Conservation (phyloP, 2,888 invertebrate species). For the Osmoderma eremita region DNA sequence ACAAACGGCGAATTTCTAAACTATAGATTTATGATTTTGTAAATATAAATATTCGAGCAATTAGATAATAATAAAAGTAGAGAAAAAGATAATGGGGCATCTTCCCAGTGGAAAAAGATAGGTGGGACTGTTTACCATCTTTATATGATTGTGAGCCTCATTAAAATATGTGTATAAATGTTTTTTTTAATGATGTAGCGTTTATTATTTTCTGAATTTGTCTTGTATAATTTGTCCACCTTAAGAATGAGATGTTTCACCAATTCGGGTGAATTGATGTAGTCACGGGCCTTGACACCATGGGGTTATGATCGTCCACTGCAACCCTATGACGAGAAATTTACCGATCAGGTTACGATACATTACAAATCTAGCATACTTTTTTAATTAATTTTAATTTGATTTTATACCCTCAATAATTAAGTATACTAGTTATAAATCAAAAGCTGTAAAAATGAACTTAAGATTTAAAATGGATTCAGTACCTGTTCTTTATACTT, state of each 20-base stretch:
- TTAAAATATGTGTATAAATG: conserved; percentile 28
- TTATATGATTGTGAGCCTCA: not conserved
- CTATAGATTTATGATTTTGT: too few relatives aligned
- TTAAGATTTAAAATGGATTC: conserved; percentile 52
- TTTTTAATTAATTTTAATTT: conserved; percentile 23
- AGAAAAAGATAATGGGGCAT: too few relatives aligned
- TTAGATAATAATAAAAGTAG: too few relatives aligned
- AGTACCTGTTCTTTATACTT: conserved; percentile 62
- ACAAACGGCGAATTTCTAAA: too few relatives aligned
- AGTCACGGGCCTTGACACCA: conserved; percentile 55
- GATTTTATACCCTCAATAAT: conserved; percentile 29
- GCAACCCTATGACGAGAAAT: conserved; percentile 65
- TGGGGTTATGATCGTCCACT: conserved; percentile 59
- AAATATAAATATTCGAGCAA: too few relatives aligned
- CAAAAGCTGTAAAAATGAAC: conserved; percentile 38
- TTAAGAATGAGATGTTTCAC: conserved; percentile 53
- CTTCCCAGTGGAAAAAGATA: too few relatives aligned
- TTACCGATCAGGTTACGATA: conserved; percentile 61
- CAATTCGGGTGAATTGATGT: conserved; percentile 60
- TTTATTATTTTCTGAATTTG: conserved; percentile 44
- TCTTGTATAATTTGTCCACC: conserved; percentile 49
- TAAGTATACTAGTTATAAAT: conserved; percentile 37
- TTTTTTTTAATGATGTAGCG: conserved; percentile 44
- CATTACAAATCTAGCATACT: conserved; percentile 44
- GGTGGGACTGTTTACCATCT: conserved; percentile 38